Evolutionary conservation across 2,113 vertebrate species (phyloP).

Genomic region (Triplophysa tibetana): DNA sequence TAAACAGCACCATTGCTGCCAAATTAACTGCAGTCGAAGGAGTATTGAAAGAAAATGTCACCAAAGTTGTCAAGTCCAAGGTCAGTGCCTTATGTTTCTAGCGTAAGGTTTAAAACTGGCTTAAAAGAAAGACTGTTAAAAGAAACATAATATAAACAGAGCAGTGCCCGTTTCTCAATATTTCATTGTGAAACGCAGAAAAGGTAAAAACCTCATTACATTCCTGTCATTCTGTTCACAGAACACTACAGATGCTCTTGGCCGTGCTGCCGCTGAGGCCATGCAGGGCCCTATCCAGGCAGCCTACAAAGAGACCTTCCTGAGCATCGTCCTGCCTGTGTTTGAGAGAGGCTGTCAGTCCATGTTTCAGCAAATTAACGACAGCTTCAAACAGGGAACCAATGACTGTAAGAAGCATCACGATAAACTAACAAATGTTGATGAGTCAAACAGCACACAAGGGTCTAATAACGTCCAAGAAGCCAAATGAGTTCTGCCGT

Average conservation of each 20-base stretch:
- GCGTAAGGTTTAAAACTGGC: not conserved
- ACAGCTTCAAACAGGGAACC: slow-evolving; percentile 96
- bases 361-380: slow-evolving; percentile 99
- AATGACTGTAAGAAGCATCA: slow-evolving; percentile 86
- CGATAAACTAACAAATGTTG: not conserved
- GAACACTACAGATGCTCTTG: slow-evolving; percentile 91
- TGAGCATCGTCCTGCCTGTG: slow-evolving; percentile 87
- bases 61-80: slow-evolving; percentile 94
- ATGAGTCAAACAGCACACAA: too few relatives aligned
- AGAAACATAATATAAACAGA: slow-evolving; percentile 17
- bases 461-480: not conserved
- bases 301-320: slow-evolving; percentile 92
- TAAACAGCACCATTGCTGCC: slow-evolving; percentile 83
- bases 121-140: not conserved
- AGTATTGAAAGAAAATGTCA: slow-evolving; percentile 88
- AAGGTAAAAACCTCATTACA: not conserved
- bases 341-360: slow-evolving; percentile 97
- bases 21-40: slow-evolving; percentile 89
- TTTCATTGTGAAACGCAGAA: not conserved
- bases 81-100: slow-evolving; percentile 61
- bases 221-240: slow-evolving; percentile 41
- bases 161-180: slow-evolving; percentile 5
- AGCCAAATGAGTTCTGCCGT: not conserved
- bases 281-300: slow-evolving; percentile 93
- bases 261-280: slow-evolving; percentile 87